A percentile compares a stretch with the other conserved stretches of the same genome.
Evolutionary conservation across 2,797 vertebrate genomes (phyloP).

Genomic region (Molossus molossus): DNA sequence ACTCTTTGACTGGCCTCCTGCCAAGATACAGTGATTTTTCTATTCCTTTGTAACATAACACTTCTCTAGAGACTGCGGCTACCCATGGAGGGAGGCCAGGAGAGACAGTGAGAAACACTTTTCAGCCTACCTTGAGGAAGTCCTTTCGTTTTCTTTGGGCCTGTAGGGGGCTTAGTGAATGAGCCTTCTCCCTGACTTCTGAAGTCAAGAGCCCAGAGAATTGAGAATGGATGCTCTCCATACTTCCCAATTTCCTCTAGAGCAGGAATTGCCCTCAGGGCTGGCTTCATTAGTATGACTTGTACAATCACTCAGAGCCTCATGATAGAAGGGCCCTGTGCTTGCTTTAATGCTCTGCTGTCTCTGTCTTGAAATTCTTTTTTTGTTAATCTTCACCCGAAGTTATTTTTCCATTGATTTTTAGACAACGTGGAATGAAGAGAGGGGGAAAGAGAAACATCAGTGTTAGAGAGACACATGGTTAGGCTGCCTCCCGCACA

Average conservation of each 20-base stretch:
- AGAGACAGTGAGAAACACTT: neutral
- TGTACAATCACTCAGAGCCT: neutral
- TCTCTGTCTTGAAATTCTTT: slow-evolving; percentile 55
- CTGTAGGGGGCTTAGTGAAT: neutral
- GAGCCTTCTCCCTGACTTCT: neutral
- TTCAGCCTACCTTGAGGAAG: slow-evolving; percentile 50
- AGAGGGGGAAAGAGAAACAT: too few species aligned
- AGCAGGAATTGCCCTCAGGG: neutral
- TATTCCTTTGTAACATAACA: slow-evolving; percentile 45
- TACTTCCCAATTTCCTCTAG: neutral
- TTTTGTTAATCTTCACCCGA: too few species aligned
- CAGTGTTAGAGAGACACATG: too few species aligned
- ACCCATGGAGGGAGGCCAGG: slow-evolving; percentile 17
- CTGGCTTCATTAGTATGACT: neutral
- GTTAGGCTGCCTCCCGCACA: too few species aligned
- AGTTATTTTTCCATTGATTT: too few species aligned
- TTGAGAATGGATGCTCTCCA: neutral
- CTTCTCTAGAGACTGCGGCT: slow-evolving; percentile 59
- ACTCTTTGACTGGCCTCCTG: slow-evolving; percentile 47
- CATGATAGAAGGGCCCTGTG: neutral
- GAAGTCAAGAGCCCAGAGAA: slow-evolving; percentile 9
- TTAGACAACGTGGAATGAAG: too few species aligned
- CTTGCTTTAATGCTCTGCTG: neutral
- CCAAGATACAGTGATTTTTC: slow-evolving; percentile 65
- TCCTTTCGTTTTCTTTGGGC: slow-evolving; percentile 4